Evolutionary conservation across 1,140 invertebrate genomes (phyloP), one percentile per base, ranked within the genome.

Genomic region (Drosophila sechellia): DNA sequence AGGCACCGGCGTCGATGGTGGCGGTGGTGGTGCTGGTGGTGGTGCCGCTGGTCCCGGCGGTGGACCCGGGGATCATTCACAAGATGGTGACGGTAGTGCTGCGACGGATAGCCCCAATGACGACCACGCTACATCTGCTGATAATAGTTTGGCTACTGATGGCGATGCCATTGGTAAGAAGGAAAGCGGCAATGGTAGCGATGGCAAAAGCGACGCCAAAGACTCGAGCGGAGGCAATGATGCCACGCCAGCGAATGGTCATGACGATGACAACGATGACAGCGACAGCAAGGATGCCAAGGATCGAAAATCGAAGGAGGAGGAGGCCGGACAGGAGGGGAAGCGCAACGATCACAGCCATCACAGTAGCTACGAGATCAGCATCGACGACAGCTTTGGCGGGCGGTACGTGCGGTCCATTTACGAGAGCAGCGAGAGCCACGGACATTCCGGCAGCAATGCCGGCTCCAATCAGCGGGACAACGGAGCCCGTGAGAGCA

Each of bases 291-390:
- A 70, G 34, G 85, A 90, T 17, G 0, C 8, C 0, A 3, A 8
- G 2, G 22, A 54, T 37, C 63, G 76, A 0, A 66, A 46, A n/a
- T 0, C 5, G 0, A 59, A 43, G 15, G 25, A 0, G 13, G 25
- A 0, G 8, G 20, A 39, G 5, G 0, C 17, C 0, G 27, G 12
- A 45, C 20, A 17, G 22, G 3, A 43, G 54, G 0, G 1, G 6
- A 17, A 12, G 25, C 37, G 6, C 37, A 39, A 0, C 3, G 77
- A 50, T 8, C 77, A 89, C 58, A 81, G 73, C 35, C 79, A 89
- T 45, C 84, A 87, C 53, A 85, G 80, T 71, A 89, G 85, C 85
- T 90, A 81, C 20, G 85, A 84, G 65, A 78, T 90, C 80, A 84
- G 84, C 50, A 89, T 89, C 42, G 84, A 89, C 27, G 80, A 89